Base-by-base conservation (phyloP, 2,797 vertebrate genomes). In the Buceros bicornis region DNA sequence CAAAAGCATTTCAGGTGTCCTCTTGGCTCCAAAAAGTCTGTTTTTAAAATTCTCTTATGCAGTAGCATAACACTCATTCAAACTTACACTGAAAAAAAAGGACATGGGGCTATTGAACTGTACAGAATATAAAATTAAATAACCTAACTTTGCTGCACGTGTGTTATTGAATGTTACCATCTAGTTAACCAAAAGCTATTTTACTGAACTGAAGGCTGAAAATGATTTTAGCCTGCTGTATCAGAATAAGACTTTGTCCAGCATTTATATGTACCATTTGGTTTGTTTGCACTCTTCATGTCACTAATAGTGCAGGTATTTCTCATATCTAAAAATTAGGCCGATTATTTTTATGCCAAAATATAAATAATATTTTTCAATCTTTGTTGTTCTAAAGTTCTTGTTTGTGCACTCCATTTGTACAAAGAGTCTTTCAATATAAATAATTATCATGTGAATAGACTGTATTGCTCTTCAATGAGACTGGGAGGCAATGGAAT, bases 381-480 rank as follows among this genome's bases (percentile, higher is more conserved):
- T 5, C 20, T 85, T 47, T 22, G 77, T 83, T 72, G 53, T 65
- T 88, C 16, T 37, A 71, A 89, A 53, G 8, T 11, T 22, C 28
- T 69, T 83, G 15, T 91, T 89, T 85, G 37, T 40, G 37, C 37
- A 12, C 37, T 40, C 37, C 37, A 40, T 40, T 40, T 40, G 22
- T 45, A 60, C 28, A 20, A 2, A 18, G 11, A 85, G 11, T 61
- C 40, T 86, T 96, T 93, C 43, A 78, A 16, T 91, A 69, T 91
- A 80, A 89, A 80, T 92, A 82, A 94, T 91, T 96, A 85, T 86
- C 20, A 57, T 79, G 42, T 89, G 28, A 64, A 78, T 78, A 37
- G 62, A 33, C 47, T 69, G 21, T 45, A 40, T 35, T 70, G 33
- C 13, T 51, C 16, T 74, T 86, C 79, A 93, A n/a, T 56, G 58